Conservation (phyloP, 2,797 vertebrate species). For the Lycodopsis pacificus region DNA sequence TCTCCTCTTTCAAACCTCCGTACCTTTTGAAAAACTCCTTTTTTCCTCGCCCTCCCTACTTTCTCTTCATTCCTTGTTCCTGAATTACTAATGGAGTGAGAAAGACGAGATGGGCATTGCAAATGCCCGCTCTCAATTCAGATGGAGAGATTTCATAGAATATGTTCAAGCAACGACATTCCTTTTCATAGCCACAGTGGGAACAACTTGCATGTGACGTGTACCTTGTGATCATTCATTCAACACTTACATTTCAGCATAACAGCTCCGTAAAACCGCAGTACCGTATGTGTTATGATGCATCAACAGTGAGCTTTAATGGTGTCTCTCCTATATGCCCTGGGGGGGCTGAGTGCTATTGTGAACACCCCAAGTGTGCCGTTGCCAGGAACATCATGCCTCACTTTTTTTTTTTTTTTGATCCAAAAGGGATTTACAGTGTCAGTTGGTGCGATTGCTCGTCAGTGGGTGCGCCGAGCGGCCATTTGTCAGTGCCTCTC, state of each 20-base stretch:
- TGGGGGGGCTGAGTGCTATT: conserved; percentile 14
- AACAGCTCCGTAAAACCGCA: conserved; percentile 12
- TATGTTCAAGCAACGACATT: conserved; percentile 2
- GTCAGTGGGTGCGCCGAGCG: conserved; percentile 66
- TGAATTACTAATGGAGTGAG: conserved; percentile 28
- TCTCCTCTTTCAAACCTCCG: conserved; percentile 33
- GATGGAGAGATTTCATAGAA: conserved; percentile 14
- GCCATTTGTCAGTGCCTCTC: conserved; percentile 77
- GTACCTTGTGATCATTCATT: conserved; percentile 29
- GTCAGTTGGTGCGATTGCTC: conserved; percentile 76
- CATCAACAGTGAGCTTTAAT: conserved; percentile 24
- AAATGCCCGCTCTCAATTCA: conserved; percentile 4
- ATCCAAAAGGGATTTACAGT: conserved; percentile 69
- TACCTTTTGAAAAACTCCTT: conserved; percentile 6
- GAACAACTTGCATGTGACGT: conserved; percentile 1
- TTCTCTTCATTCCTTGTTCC: conserved; percentile 12
- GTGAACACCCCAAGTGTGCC: conserved; percentile 34
- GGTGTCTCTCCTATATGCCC: conserved; percentile 19
- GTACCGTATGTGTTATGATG: conserved; percentile 15
- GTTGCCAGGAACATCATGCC: conserved; percentile 69
- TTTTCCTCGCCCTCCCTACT: conserved; percentile 7
- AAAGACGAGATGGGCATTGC: conserved; percentile 2
- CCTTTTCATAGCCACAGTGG: conserved; percentile 10
- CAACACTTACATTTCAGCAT: background rate
- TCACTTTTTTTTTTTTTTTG: conserved; percentile 46